Conservation (phyloP, 2,113 vertebrate species). For the Mobula hypostoma region DNA sequence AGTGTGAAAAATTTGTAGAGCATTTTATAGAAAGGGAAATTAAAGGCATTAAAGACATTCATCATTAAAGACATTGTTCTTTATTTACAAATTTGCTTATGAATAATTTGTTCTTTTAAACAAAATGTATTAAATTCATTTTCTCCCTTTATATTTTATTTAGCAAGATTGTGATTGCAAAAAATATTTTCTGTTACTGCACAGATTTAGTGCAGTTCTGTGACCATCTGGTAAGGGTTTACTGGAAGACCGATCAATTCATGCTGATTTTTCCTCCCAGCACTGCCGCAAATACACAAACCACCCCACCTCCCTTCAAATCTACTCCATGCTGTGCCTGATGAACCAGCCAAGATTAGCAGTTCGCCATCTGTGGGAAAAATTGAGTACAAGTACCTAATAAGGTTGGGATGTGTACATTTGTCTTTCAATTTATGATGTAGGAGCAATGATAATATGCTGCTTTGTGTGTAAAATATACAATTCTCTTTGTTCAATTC, state of each 20-base stretch:
- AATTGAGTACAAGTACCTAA: background rate
- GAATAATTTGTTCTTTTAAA: background rate
- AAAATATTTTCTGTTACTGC: background rate
- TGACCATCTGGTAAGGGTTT: background rate
- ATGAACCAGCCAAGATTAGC: slow-evolving; percentile 18
- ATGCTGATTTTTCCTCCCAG: background rate
- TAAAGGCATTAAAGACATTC: background rate
- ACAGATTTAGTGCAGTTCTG: background rate
- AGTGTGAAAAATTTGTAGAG: background rate
- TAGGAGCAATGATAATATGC: background rate
- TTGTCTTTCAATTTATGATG: background rate
- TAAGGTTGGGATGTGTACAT: background rate
- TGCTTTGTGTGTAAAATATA: background rate
- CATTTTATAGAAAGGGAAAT: background rate
- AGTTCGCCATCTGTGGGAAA: slow-evolving; percentile 26
- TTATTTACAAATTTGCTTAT: background rate
- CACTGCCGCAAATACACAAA: no score
- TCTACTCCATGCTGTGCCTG: background rate
- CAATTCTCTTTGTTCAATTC: background rate
- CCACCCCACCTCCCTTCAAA: no score
- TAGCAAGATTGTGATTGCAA: background rate
- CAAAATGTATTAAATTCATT: background rate
- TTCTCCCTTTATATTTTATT: background rate
- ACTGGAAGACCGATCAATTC: background rate
- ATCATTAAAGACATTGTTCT: background rate